These are phyloP conservation scores for Oreotrochilus melanogaster DNA, from an alignment of 2,113 vertebrate genomes.

Conservation along the genomic window DNA sequence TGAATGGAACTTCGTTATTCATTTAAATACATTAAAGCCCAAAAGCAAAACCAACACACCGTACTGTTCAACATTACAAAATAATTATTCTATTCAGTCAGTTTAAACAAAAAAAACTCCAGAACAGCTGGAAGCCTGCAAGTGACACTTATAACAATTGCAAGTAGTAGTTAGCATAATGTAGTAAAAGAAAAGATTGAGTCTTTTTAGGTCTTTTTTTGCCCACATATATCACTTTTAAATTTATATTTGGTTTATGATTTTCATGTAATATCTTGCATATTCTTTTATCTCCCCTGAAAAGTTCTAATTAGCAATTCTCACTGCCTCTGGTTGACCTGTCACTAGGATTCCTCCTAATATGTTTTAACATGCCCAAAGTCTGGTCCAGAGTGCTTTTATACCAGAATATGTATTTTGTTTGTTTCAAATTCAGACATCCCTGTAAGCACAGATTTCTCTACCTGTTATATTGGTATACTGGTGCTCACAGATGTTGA, in stretches of 20 bases:
- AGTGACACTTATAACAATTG: slow-evolving; percentile 54
- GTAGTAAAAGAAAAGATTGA: slow-evolving; percentile 27
- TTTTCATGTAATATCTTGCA: not conserved
- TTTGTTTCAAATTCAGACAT: not conserved
- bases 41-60: slow-evolving; percentile 25
- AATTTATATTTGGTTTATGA: slow-evolving; percentile 23
- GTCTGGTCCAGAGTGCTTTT: not conserved
- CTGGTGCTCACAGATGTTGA: not conserved
- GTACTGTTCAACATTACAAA: slow-evolving; percentile 47
- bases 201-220: not conserved
- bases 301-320: slow-evolving; percentile 29
- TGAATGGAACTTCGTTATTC: slow-evolving; percentile 39
- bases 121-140: slow-evolving; percentile 61
- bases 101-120: slow-evolving; percentile 64
- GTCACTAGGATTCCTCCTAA: not conserved
- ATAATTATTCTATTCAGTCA: slow-evolving; percentile 61
- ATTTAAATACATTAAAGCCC: slow-evolving; percentile 41
- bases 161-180: slow-evolving; percentile 38
- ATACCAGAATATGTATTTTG: not conserved
- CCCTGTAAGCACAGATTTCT: not conserved
- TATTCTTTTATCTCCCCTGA: slow-evolving; percentile 12
- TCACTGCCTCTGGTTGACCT: not conserved
- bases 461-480: not conserved
- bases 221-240: slow-evolving; percentile 10
- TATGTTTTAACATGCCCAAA: not conserved